Percentiles rank a stretch among this genome's conserved stretches.
Conservation (phyloP, 2,113 vertebrate genomes). For the Empidonax alnorum region DNA sequence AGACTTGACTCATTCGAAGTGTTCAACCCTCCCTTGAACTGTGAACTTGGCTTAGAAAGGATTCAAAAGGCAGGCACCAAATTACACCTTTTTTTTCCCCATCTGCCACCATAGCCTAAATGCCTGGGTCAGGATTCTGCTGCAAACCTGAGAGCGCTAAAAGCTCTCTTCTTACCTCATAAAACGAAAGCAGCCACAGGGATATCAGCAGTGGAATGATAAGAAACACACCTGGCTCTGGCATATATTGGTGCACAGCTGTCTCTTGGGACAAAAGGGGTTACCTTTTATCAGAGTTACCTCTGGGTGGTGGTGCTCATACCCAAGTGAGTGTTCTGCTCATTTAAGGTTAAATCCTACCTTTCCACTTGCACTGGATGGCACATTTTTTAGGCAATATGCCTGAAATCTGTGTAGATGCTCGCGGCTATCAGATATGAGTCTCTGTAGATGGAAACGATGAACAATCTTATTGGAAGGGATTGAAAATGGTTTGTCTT, state of each 20-base stretch:
- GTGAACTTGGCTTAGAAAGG: not conserved
- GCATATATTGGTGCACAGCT: not conserved
- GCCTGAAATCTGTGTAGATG: not conserved
- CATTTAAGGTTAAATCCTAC: not conserved
- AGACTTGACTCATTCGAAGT: not conserved
- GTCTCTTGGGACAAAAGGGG: not conserved
- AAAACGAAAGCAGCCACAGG: not conserved
- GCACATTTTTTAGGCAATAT: not conserved
- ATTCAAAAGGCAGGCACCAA: not conserved
- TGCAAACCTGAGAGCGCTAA: not conserved
- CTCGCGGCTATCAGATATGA: not conserved
- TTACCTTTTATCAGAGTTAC: not conserved
- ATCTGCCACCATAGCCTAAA: not conserved
- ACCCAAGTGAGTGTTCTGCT: not conserved
- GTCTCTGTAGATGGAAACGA: not conserved
- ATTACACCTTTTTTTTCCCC: not conserved
- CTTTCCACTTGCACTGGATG: not conserved
- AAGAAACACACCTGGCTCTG: not conserved
- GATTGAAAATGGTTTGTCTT: not conserved
- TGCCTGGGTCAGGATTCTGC: not conserved
- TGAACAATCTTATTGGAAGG: not conserved
- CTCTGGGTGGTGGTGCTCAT: not conserved
- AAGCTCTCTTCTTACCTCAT: not conserved
- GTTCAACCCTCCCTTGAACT: not conserved
- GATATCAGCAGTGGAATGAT: not conserved